These are phyloP conservation scores for Hymenochirus boettgeri DNA, from an alignment of 2,113 vertebrate genomes.

Conservation along the genomic window DNA sequence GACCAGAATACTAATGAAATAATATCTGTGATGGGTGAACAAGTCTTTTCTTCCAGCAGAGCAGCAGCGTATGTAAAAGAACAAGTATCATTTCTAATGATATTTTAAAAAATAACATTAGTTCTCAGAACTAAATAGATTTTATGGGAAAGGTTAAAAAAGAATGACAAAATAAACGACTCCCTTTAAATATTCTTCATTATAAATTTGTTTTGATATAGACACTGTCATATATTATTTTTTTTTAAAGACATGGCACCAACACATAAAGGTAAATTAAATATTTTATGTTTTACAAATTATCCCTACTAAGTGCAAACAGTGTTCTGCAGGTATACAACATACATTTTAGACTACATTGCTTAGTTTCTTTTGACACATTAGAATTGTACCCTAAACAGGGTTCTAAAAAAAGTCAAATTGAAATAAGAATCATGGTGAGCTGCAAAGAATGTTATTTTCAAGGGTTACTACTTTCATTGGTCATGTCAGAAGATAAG, in stretches of 20 bases:
- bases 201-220: slow-evolving; percentile 4
- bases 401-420: too few relatives aligned
- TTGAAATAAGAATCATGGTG: too few relatives aligned
- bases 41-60: slow-evolving; percentile 8
- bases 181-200: not conserved
- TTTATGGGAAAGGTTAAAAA: not conserved
- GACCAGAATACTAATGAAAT: slow-evolving; percentile 15
- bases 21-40: not conserved
- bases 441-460: too few relatives aligned
- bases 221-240: not conserved
- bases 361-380: not conserved
- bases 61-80: not conserved
- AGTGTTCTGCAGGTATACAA: not conserved
- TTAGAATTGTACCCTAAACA: too few relatives aligned
- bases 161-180: not conserved
- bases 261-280: not conserved
- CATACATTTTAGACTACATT: not conserved
- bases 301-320: not conserved
- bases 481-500: too few relatives aligned
- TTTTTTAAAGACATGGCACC: not conserved
- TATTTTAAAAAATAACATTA: slow-evolving; percentile 5
- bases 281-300: not conserved
- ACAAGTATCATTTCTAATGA: not conserved
- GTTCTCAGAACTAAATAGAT: not conserved
- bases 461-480: too few relatives aligned